These are phyloP conservation scores for Spea hammondii DNA, from an alignment of 2,797 vertebrate species.

Conservation along the genomic window DNA sequence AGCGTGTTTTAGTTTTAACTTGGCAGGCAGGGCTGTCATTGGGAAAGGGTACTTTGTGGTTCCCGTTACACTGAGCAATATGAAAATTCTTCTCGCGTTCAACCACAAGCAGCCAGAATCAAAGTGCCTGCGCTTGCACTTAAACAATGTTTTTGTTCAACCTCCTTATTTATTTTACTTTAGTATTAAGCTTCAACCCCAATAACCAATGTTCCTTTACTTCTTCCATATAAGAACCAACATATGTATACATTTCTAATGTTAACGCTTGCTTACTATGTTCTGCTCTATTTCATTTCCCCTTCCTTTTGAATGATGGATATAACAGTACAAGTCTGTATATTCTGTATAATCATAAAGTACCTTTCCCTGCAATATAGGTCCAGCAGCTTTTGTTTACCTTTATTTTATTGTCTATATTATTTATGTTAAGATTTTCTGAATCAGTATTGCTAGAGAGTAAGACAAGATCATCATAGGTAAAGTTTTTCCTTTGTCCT, in stretches of 20 bases:
- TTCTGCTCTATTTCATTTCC: neutral
- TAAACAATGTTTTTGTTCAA: conserved; percentile 19
- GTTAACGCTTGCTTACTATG: neutral
- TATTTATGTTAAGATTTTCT: no score
- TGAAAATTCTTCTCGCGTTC: conserved; percentile 14
- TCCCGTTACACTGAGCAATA: conserved; percentile 34
- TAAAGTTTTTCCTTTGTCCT: no score
- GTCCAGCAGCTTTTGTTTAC: no score
- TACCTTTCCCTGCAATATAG: no score
- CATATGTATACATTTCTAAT: conserved; percentile 1
- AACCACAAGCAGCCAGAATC: conserved; percentile 40
- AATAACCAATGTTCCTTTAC: conserved; percentile 20
- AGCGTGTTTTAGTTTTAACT: conserved; percentile 32
- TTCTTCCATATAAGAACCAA: neutral
- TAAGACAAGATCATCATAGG: no score
- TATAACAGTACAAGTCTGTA: neutral
- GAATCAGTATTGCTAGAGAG: no score
- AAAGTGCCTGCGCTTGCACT: conserved; percentile 25
- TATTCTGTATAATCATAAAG: neutral
- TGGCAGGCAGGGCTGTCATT: conserved; percentile 40
- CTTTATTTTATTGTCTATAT: no score
- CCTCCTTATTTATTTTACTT: conserved; percentile 32
- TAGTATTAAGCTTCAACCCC: conserved; percentile 18
- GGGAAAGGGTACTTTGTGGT: conserved; percentile 32
- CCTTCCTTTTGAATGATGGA: neutral